These are phyloP conservation scores for Paraescarpia echinospica DNA, from an alignment of 1,140 invertebrate genomes.

Conservation along the genomic window DNA sequence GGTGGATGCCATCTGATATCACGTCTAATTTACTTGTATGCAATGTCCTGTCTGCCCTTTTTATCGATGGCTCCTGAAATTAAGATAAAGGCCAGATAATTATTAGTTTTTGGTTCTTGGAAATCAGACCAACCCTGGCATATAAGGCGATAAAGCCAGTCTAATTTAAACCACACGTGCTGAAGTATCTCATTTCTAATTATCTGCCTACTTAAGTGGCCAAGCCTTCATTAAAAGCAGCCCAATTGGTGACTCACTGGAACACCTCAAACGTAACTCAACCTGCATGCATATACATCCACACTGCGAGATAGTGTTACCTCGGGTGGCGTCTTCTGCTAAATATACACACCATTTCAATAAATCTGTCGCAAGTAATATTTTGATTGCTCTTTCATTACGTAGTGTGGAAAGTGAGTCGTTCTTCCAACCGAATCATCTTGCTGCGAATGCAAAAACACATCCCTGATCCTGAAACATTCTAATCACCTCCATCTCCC, in stretches of 20 bases:
- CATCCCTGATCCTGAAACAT: background rate
- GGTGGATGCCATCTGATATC: background rate
- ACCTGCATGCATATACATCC: background rate
- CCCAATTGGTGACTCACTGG: background rate
- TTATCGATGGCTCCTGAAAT: background rate
- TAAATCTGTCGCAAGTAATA: constrained; percentile 1
- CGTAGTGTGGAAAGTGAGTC: background rate
- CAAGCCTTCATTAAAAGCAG: constrained; percentile 5
- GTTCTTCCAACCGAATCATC: background rate
- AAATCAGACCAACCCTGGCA: background rate
- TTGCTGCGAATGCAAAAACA: background rate
- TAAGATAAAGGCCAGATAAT: constrained; percentile 1
- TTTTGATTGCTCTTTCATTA: constrained; percentile 1
- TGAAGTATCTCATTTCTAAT: background rate
- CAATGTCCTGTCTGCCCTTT: background rate
- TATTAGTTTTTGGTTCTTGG: background rate
- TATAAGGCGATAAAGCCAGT: background rate
- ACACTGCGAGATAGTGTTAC: background rate
- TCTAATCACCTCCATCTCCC: background rate
- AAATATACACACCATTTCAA: constrained; percentile 6
- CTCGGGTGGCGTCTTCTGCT: background rate
- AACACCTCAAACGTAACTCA: constrained; percentile 1
- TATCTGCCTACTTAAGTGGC: background rate
- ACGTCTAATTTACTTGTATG: background rate
- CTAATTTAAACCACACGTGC: constrained; percentile 5